Base-by-base conservation (phyloP, 2,888 invertebrate species). In the Noctua janthina region DNA sequence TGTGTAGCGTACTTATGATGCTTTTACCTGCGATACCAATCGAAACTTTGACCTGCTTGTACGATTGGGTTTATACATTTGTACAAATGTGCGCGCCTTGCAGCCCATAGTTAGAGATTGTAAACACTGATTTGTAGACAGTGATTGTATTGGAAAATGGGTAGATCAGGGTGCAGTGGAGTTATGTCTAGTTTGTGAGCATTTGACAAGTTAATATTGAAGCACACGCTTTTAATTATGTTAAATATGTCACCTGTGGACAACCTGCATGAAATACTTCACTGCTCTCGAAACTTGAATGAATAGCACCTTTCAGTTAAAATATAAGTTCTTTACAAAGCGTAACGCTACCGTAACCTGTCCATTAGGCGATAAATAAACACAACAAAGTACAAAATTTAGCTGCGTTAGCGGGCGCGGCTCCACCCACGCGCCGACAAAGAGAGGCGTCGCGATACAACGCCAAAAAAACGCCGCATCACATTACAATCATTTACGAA, bases 401-500 rank as follows among this genome's bases (percentile, higher is more conserved):
- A 91, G 94, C 94, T 90, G 90, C 92, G 93, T 94, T 93, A 92
- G 15, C 59, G n/a, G 13, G 92, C 93, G 88, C 88, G 89, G 93
- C 94, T 91, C 94, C 95, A 92, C 95, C 95, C 95, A 93, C 91
- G 88, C 86, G 81, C 88, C 90, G 92, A 95, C 95, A 96, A 95
- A 92, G 94, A 92, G 90, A 88, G 91, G 86, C 81, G 91, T 92
- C 92, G 94, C 95, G 94, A 93, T 92, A 91, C 74, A 75, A 51
- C 91, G 88, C 90, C 92, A 92, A 95, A 96, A 87, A 96, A 96
- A 94, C 92, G 96, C 96, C 92, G 92, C 94, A 94, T 97, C 97
- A 97, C 94, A 96, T 94, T 94, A 93, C 93, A 96, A 96, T 96
- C 96, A 96, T 96, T 97, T 96, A 97, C 96, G 96, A 95, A 96